Conservation (phyloP, 2,113 vertebrate species). For the Sander vitreus region DNA sequence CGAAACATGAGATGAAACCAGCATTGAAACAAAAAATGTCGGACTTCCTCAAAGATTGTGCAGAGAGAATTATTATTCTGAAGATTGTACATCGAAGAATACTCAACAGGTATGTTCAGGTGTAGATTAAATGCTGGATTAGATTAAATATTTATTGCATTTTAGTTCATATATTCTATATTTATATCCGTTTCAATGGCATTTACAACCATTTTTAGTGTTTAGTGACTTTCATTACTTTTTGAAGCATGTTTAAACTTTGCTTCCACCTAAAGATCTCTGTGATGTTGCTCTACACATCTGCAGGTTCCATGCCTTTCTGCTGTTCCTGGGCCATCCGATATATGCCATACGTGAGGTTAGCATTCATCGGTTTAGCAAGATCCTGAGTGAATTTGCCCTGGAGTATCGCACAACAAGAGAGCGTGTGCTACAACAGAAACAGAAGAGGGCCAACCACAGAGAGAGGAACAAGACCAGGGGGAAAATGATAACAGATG, state of each 20-base stretch:
- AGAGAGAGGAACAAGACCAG: conserved; percentile 98
- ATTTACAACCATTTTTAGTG: not conserved
- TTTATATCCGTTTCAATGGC: not conserved
- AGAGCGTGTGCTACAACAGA: conserved; percentile 95
- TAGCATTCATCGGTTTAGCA: conserved; percentile 97
- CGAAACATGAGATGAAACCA: conserved; percentile 97
- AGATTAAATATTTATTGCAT: not conserved
- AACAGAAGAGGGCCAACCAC: conserved; percentile 97
- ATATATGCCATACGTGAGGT: conserved; percentile 92
- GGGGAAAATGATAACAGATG: conserved; percentile 99
- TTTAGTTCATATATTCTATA: not conserved
- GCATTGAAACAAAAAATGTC: conserved; percentile 96
- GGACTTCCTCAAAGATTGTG: conserved; percentile 96
- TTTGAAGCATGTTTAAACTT: not conserved
- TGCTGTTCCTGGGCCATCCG: conserved; percentile 96
- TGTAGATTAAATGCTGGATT: not conserved
- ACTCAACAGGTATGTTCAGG: conserved; percentile 90
- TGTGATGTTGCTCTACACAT: conserved; percentile 30
- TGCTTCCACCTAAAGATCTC: not conserved
- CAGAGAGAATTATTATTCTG: conserved; percentile 96
- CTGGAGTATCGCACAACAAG: conserved; percentile 97
- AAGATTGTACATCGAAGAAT: conserved; percentile 97
- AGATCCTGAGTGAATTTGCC: conserved; percentile 96
- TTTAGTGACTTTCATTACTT: not conserved
- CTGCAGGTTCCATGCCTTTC: conserved; percentile 95